A percentile compares a stretch with the other conserved stretches of the same genome.
Evolutionary conservation across 2,113 vertebrate genomes (phyloP).

Genomic region (Phainopepla nitens): DNA sequence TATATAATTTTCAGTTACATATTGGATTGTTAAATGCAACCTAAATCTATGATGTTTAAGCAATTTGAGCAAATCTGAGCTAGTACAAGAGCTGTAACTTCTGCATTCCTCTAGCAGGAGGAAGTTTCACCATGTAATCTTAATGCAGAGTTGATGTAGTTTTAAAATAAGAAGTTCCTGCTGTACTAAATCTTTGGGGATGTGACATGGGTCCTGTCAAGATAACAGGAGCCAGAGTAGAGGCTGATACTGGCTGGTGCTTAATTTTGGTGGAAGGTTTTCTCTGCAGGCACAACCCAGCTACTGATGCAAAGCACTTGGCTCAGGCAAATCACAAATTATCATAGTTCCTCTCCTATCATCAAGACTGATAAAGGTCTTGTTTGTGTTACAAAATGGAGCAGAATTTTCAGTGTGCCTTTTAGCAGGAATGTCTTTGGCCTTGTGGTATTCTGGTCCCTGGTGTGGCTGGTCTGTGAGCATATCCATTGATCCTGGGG

Average conservation of each 20-base stretch:
- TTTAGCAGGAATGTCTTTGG: constrained; percentile 7
- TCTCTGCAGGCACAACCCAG: background rate
- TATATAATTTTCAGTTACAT: constrained; percentile 49
- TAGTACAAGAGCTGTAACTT: background rate
- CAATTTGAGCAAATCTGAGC: background rate
- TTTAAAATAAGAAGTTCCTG: background rate
- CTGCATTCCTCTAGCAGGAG: background rate
- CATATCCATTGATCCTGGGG: constrained; percentile 29
- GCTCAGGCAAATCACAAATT: background rate
- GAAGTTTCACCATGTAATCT: background rate
- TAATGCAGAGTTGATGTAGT: constrained; percentile 37
- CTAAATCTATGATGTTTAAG: constrained; percentile 23
- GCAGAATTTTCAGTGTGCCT: background rate
- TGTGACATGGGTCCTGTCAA: background rate
- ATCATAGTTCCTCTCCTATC: background rate
- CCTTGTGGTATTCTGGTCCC: background rate
- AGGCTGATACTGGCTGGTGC: background rate
- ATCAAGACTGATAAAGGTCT: background rate
- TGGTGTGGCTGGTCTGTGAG: constrained; percentile 6
- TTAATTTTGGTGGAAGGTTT: background rate
- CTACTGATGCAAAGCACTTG: background rate
- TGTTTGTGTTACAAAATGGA: background rate
- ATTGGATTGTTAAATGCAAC: constrained; percentile 36
- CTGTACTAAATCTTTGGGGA: background rate
- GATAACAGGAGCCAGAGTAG: background rate